phyloP scores from a whole-genome alignment of 2,797 vertebrate genomes.

The Periparus ater region DNA sequence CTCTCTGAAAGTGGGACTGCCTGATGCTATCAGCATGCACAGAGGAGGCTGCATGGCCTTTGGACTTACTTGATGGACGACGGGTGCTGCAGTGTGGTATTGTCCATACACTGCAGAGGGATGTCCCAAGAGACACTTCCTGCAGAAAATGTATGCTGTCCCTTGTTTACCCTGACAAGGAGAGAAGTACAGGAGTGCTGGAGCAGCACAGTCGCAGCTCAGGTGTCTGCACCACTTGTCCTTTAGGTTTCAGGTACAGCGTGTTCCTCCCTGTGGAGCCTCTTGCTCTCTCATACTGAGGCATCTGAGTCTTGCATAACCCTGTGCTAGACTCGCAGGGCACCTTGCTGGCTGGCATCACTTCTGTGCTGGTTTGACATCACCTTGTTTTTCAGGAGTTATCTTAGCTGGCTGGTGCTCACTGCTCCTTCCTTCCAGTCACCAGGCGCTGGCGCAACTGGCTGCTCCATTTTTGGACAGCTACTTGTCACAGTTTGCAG shows the following conservation, averaged over 20 bases:
- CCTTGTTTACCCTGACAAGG: background rate
- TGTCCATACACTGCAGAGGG: background rate
- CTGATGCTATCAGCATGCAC: background rate
- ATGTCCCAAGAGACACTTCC: background rate
- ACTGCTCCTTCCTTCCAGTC: background rate
- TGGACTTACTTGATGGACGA: rapidly evolving
- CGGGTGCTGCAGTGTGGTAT: background rate
- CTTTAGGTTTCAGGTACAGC: background rate
- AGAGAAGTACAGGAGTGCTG: background rate
- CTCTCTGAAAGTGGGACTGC: background rate
- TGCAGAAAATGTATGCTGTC: background rate
- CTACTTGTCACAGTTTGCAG: background rate
- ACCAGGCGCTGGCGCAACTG: background rate
- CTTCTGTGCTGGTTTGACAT: background rate
- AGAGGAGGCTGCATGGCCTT: background rate
- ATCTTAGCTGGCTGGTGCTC: background rate
- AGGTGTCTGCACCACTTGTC: background rate
- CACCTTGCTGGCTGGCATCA: constrained; percentile 26
- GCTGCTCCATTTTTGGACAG: background rate
- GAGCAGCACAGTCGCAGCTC: background rate
- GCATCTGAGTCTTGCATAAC: background rate
- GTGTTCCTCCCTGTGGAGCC: background rate
- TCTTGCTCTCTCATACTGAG: background rate
- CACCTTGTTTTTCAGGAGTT: constrained; percentile 28
- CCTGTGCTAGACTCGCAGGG: background rate